Evolutionary conservation across 2,888 invertebrate genomes (phyloP).

Genomic region (Eristalis arbustorum): DNA sequence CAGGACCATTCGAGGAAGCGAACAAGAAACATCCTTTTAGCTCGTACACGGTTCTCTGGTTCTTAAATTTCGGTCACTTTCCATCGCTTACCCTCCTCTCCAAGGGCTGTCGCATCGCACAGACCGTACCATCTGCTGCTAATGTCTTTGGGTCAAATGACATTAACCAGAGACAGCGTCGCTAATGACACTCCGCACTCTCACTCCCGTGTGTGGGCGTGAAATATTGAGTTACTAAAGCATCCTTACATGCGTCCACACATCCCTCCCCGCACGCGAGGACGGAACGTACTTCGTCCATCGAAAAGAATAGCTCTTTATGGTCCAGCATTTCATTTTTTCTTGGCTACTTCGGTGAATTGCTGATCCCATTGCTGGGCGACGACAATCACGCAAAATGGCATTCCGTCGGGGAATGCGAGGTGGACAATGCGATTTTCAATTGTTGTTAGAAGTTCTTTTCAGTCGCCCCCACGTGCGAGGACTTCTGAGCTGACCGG

Average conservation of each 20-base stretch:
- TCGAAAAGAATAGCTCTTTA: neutral
- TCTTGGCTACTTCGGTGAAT: neutral
- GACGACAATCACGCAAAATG: slow-evolving; percentile 11
- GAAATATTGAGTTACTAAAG: slow-evolving; percentile 34
- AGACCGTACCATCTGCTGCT: neutral
- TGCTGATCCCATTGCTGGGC: neutral
- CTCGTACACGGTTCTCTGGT: neutral
- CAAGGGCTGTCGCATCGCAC: neutral
- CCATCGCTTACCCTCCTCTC: neutral
- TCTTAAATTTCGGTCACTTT: neutral
- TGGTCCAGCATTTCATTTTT: neutral
- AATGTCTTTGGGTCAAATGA: slow-evolving; percentile 26
- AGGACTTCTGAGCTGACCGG: slow-evolving; percentile 24
- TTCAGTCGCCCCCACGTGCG: neutral
- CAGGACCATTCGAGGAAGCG: neutral
- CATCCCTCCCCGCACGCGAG: neutral
- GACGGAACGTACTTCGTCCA: too few relatives aligned
- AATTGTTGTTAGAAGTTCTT: slow-evolving; percentile 23
- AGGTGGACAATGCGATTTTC: slow-evolving; percentile 37
- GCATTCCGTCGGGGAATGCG: slow-evolving; percentile 25
- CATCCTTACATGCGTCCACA: neutral
- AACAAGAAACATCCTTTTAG: neutral
- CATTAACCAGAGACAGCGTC: slow-evolving; percentile 13
- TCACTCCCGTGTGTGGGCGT: neutral
- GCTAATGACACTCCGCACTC: neutral